phyloP scores from a whole-genome alignment of 2,888 invertebrate species.

The Gerris lacustris region DNA sequence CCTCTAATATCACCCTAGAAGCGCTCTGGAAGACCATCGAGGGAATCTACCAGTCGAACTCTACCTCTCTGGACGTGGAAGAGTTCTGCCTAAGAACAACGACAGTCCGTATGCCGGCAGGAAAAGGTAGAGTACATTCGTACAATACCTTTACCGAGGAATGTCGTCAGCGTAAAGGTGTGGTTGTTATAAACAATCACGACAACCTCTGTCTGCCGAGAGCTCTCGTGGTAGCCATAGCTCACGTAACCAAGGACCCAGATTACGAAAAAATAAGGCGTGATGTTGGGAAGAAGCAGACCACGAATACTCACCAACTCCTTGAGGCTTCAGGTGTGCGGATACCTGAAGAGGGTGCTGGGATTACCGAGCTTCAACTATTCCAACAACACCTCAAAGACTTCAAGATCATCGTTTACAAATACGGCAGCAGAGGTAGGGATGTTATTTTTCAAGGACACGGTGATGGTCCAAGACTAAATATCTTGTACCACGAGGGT shows the following conservation, averaged over 20 bases:
- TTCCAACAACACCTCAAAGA: constrained; percentile 14
- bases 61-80: too few species aligned
- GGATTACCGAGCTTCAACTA: constrained; percentile 8
- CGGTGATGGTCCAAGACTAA: background rate
- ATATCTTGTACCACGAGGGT: background rate
- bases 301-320: background rate
- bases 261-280: constrained; percentile 19
- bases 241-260: constrained; percentile 20
- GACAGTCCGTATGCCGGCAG: constrained; percentile 16
- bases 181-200: constrained; percentile 25
- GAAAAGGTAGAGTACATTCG: constrained; percentile 6
- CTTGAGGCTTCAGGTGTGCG: constrained; percentile 19
- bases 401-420: constrained; percentile 12
- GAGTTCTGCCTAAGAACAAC: background rate
- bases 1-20: too few species aligned
- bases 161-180: constrained; percentile 18
- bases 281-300: constrained; percentile 12
- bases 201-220: constrained; percentile 21
- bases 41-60: too few species aligned
- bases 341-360: background rate
- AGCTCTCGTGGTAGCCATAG: constrained; percentile 24
- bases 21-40: too few species aligned
- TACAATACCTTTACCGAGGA: constrained; percentile 23
- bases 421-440: constrained; percentile 13
- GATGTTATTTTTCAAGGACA: background rate